Evolutionary conservation across 1,140 invertebrate species (phyloP).

Genomic region (Eciton burchellii): DNA sequence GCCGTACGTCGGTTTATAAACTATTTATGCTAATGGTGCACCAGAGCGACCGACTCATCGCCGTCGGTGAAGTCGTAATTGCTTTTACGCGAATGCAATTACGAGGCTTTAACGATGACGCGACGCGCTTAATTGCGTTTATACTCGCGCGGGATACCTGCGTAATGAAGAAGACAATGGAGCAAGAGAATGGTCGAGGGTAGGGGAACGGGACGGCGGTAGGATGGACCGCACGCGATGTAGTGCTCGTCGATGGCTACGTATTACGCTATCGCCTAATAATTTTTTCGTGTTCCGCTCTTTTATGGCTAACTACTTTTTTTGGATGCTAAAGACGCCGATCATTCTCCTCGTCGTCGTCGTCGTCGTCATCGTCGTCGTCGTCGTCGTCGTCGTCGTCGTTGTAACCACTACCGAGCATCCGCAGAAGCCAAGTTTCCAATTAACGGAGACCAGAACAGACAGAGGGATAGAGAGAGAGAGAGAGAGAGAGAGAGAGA

Average conservation of each 20-base stretch:
- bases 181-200: constrained; percentile 31
- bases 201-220: constrained; percentile 23
- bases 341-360: no score
- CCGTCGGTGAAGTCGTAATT: constrained; percentile 64
- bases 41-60: constrained; percentile 57
- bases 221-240: constrained; percentile 65
- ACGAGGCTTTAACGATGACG: constrained; percentile 65
- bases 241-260: constrained; percentile 61
- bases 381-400: constrained; percentile 21
- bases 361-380: constrained; percentile 3
- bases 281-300: constrained; percentile 46
- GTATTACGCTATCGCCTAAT: constrained; percentile 35
- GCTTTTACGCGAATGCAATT: constrained; percentile 63
- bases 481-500: no score
- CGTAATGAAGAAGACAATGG: constrained; percentile 67
- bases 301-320: constrained; percentile 42
- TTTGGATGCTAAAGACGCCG: constrained; percentile 37
- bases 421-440: constrained; percentile 48
- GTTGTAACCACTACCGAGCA: not conserved
- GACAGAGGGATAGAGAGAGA: not conserved
- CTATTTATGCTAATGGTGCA: constrained; percentile 63
- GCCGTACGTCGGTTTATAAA: constrained; percentile 56
- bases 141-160: constrained; percentile 67
- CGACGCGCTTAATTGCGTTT: constrained; percentile 75
- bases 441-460: constrained; percentile 37